A percentile compares a stretch with the other conserved stretches of the same genome.
phyloP scores from a whole-genome alignment of 1,140 invertebrate genomes.

The Mylabris phalerata region DNA sequence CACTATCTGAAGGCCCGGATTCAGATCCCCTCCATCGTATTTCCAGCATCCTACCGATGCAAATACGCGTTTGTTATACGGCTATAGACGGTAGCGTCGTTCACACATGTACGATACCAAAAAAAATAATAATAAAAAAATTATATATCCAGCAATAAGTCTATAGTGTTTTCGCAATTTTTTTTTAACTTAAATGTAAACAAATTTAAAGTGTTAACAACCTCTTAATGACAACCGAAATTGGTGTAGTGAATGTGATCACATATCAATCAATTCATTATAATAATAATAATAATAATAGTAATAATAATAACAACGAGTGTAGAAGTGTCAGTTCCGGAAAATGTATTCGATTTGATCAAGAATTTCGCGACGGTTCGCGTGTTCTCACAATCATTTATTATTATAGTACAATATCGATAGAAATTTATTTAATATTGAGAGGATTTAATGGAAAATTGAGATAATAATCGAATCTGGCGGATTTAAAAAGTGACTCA shows the following conservation, averaged over 20 bases:
- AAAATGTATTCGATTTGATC: too few species aligned
- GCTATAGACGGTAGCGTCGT: conserved; percentile 33
- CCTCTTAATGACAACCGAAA: too few species aligned
- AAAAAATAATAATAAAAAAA: too few species aligned
- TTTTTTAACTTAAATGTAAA: too few species aligned
- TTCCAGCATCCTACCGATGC: conserved; percentile 35
- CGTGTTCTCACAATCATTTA: not conserved
- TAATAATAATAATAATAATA: not conserved
- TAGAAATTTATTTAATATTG: not conserved
- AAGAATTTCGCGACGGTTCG: too few species aligned
- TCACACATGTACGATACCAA: conserved; percentile 15
- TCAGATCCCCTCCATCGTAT: conserved; percentile 27
- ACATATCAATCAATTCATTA: conserved; percentile 15
- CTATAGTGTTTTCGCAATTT: too few species aligned
- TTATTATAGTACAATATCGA: not conserved
- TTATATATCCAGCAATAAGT: too few species aligned
- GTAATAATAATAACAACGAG: too few species aligned
- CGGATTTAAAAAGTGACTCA: conserved; percentile 41
- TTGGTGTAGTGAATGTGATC: conserved; percentile 22
- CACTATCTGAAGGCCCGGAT: conserved; percentile 34
- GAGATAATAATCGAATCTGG: conserved; percentile 36
- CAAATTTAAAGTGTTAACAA: too few species aligned
- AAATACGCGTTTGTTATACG: conserved; percentile 37
- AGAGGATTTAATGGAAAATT: not conserved
- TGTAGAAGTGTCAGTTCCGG: too few species aligned